These are phyloP conservation scores for Diaphora mendica DNA, from an alignment of 2,888 invertebrate genomes.

Conservation along the genomic window DNA sequence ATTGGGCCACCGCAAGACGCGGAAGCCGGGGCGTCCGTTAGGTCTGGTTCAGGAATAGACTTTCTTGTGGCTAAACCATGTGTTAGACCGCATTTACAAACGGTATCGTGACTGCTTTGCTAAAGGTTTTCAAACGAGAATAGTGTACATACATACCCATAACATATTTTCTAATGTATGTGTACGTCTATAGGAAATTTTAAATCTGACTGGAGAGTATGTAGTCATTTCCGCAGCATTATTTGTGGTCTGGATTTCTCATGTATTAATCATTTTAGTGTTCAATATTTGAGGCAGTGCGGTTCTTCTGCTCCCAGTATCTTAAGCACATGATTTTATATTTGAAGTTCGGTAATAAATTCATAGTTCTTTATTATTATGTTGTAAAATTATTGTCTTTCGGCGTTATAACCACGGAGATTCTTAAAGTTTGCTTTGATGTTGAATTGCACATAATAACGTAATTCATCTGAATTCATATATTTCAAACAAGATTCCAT, in stretches of 20 bases:
- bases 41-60: conserved; percentile 36
- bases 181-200: background rate
- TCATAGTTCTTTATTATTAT: background rate
- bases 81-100: conserved; percentile 34
- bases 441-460: conserved; percentile 10
- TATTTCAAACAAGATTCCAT: conserved; percentile 31
- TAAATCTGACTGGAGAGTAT: background rate
- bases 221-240: background rate
- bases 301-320: background rate
- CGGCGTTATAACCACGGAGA: conserved; percentile 1
- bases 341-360: too few species aligned
- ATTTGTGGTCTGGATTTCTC: background rate
- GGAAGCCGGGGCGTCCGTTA: conserved; percentile 43
- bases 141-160: conserved; percentile 20
- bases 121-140: conserved; percentile 37
- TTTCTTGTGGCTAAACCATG: conserved; percentile 36
- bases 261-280: background rate
- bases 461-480: conserved; percentile 20
- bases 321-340: conserved; percentile 3
- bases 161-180: background rate
- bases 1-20: conserved; percentile 45
- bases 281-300: background rate
- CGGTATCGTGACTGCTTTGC: conserved; percentile 20
- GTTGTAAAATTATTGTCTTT: conserved; percentile 4
- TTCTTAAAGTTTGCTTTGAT: conserved; percentile 4